These are phyloP conservation scores for Hyperoplus lanceolatus DNA, from an alignment of 2,797 vertebrate species.

Conservation along the genomic window DNA sequence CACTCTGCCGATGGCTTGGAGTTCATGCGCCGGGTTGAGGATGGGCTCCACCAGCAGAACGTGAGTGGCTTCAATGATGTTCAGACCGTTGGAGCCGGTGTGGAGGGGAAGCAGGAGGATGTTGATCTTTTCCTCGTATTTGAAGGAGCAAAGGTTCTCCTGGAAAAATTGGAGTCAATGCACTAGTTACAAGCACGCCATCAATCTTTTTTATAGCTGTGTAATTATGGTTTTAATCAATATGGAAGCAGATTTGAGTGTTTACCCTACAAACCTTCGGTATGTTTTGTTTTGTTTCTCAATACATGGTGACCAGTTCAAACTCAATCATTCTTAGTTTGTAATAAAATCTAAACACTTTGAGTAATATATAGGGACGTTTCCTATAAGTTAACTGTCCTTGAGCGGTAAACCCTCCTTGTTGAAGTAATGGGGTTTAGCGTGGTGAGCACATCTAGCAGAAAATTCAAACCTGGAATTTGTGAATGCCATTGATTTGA, in stretches of 20 bases:
- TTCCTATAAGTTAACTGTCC: background rate
- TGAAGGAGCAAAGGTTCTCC: conserved; percentile 98
- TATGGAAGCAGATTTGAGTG: background rate
- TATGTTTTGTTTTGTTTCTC: background rate
- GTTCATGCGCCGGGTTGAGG: conserved; percentile 96
- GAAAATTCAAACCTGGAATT: conserved; percentile 91
- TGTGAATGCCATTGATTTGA: conserved; percentile 96
- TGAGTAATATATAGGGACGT: background rate
- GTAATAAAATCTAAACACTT: background rate
- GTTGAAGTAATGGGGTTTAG: background rate
- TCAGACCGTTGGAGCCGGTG: conserved; percentile 97
- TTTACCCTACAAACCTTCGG: no score
- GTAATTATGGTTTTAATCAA: background rate
- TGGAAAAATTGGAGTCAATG: conserved; percentile 58
- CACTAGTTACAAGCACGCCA: background rate
- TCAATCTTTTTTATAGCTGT: no score
- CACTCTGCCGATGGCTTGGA: conserved; percentile 97
- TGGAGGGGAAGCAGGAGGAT: conserved; percentile 97
- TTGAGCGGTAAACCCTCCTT: background rate
- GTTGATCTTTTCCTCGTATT: conserved; percentile 95
- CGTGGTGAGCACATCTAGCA: no score
- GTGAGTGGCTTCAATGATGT: conserved; percentile 98
- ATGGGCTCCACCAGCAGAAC: conserved; percentile 97
- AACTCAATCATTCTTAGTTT: background rate
- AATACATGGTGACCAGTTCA: background rate